These are phyloP conservation scores for Syrrhaptes paradoxus DNA, from an alignment of 2,113 vertebrate species.

Conservation along the genomic window DNA sequence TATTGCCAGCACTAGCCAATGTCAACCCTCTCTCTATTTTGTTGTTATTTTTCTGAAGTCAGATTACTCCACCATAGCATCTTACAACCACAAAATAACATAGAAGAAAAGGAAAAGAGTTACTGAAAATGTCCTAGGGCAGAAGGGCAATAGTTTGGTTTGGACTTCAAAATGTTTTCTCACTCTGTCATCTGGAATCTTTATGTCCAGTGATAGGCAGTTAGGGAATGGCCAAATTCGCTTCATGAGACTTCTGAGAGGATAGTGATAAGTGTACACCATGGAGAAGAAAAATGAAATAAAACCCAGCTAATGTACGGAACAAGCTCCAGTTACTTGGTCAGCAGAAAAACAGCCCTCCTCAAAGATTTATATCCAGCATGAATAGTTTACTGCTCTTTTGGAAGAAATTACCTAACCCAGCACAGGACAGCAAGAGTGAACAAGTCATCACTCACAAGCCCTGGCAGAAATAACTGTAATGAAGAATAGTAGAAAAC, in stretches of 20 bases:
- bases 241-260: background rate
- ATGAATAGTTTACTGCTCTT: background rate
- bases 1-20: background rate
- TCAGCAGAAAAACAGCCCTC: background rate
- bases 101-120: background rate
- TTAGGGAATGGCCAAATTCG: background rate
- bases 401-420: background rate
- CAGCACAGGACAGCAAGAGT: background rate
- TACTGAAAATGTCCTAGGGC: background rate
- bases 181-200: background rate
- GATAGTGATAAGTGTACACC: background rate
- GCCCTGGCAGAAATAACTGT: background rate
- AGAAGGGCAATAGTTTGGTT: background rate
- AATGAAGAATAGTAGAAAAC: background rate
- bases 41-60: background rate
- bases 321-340: background rate
- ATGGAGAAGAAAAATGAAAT: background rate
- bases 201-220: background rate
- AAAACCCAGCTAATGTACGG: background rate
- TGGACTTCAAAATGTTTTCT: background rate
- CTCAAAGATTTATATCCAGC: background rate
- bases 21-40: background rate
- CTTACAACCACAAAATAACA: background rate
- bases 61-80: background rate
- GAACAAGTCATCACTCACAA: background rate